phyloP scores from a whole-genome alignment of 2,113 vertebrate species.

The Microcebus lehilahytsara region DNA sequence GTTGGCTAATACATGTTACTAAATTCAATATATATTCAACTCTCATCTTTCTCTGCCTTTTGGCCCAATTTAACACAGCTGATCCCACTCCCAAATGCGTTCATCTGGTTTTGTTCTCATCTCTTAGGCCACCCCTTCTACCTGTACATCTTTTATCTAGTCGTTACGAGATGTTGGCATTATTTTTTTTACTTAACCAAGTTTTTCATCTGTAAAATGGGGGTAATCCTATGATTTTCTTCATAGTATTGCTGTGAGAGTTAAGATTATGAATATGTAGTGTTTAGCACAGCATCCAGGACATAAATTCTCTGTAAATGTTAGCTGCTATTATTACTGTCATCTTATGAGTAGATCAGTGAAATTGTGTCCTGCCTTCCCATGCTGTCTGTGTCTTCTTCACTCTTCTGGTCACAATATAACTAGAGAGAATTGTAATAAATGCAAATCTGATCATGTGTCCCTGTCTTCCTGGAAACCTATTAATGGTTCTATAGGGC shows the following conservation, averaged over 20 bases:
- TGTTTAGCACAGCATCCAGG: background rate
- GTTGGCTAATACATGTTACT: background rate
- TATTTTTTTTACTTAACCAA: background rate
- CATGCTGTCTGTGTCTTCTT: background rate
- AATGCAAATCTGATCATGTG: background rate
- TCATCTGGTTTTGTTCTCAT: background rate
- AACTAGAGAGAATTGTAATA: conserved; percentile 2
- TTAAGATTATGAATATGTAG: background rate
- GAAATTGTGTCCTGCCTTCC: background rate
- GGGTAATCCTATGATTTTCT: background rate
- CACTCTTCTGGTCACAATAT: background rate
- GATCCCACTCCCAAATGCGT: background rate
- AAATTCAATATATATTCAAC: background rate
- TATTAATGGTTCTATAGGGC: background rate
- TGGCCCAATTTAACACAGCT: background rate
- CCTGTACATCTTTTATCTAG: background rate
- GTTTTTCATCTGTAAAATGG: background rate
- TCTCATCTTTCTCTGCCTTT: background rate
- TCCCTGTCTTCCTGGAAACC: background rate
- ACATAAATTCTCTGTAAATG: background rate
- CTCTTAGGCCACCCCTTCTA: background rate
- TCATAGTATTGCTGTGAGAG: background rate
- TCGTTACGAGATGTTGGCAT: background rate
- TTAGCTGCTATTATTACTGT: background rate
- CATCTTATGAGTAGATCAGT: background rate